A percentile compares a stretch with the other conserved stretches of the same genome.
Conservation (phyloP, 2,113 vertebrate genomes). For the Theristicus caerulescens region DNA sequence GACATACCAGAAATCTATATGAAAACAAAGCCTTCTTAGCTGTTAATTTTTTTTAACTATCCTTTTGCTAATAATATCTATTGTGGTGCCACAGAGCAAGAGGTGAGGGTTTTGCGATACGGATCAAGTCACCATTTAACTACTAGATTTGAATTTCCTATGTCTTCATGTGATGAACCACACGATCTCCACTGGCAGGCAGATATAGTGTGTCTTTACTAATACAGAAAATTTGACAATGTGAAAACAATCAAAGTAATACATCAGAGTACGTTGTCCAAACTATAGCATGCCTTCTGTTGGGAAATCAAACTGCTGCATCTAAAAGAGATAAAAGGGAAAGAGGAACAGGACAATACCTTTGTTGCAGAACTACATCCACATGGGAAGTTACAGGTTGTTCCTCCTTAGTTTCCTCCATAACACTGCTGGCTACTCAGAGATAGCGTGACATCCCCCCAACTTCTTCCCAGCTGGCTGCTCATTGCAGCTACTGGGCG, state of each 20-base stretch:
- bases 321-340: neutral
- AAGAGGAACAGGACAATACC: neutral
- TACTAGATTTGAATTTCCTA: neutral
- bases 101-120: neutral
- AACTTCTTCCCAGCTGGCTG: neutral
- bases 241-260: neutral
- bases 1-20: neutral
- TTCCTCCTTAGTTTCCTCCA: neutral
- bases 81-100: neutral
- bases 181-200: neutral
- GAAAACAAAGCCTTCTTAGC: neutral
- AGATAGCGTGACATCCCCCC: fast-evolving
- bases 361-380: neutral
- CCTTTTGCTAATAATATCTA: neutral
- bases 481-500: neutral
- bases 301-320: neutral
- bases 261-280: neutral
- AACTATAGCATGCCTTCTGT: neutral
- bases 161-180: neutral
- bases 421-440: neutral
- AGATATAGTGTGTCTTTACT: neutral
- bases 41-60: fast-evolving
- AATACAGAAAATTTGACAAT: neutral
- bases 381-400: neutral
- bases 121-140: neutral